Percentiles rank a stretch among this genome's conserved stretches.
Conservation (phyloP, 2,113 vertebrate species). For the Paradoxurus hermaphroditus region DNA sequence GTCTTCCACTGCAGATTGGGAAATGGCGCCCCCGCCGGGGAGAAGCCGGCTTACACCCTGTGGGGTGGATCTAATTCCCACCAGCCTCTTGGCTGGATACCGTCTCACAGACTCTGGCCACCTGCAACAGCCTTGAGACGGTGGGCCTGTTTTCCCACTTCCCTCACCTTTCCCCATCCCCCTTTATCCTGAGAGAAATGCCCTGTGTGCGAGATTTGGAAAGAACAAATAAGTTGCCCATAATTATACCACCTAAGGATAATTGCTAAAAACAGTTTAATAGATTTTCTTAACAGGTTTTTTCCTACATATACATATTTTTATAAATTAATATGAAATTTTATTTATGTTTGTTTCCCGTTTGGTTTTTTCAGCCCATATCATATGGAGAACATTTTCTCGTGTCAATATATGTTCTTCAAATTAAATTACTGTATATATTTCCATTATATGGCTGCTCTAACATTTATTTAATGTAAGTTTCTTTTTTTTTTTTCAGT, state of each 20-base stretch:
- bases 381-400: neutral
- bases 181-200: neutral
- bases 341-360: neutral
- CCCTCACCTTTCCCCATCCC: neutral
- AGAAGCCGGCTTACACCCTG: rapidly evolving
- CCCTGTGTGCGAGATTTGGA: neutral
- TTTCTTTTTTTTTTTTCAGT: constrained; percentile 26
- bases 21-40: rapidly evolving
- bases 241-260: neutral
- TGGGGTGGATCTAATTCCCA: neutral
- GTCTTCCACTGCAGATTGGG: neutral
- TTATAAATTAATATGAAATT: neutral
- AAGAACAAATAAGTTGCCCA: neutral
- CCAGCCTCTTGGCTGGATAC: neutral
- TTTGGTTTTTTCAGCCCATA: neutral
- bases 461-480: neutral
- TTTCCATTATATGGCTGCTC: neutral
- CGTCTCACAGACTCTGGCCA: neutral
- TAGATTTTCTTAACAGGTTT: neutral
- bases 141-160: neutral
- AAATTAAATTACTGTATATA: neutral
- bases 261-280: neutral
- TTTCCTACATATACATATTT: neutral
- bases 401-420: neutral
- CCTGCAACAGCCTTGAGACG: neutral